Percentiles rank a stretch among this genome's conserved stretches.
phyloP scores from a whole-genome alignment of 2,888 invertebrate genomes.

The Trichogramma dendrolimi region DNA sequence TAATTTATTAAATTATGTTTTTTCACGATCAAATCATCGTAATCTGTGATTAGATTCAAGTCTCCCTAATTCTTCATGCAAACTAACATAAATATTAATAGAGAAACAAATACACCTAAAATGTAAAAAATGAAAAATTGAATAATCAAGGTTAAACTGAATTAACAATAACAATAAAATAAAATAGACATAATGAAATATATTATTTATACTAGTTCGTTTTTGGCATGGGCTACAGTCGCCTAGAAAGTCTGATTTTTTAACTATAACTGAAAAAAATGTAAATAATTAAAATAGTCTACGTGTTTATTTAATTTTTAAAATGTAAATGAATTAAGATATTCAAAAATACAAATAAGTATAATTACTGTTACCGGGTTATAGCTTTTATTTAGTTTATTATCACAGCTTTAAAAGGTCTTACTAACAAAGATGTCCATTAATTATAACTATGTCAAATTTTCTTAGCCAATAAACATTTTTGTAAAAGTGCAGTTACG shows the following conservation, averaged over 20 bases:
- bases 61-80: conserved; percentile 33
- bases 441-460: conserved; percentile 8
- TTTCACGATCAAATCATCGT: conserved; percentile 41
- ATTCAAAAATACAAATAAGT: conserved; percentile 47
- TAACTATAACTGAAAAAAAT: conserved; percentile 42
- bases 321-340: conserved; percentile 47
- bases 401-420: conserved; percentile 18
- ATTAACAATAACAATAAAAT: conserved; percentile 20
- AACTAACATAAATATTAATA: not conserved
- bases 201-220: conserved; percentile 22
- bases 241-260: conserved; percentile 53
- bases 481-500: conserved; percentile 18
- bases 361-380: conserved; percentile 42
- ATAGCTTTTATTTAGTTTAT: conserved; percentile 34
- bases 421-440: conserved; percentile 16
- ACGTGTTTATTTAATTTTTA: conserved; percentile 48
- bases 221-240: conserved; percentile 43
- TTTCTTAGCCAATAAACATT: conserved; percentile 15
- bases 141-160: conserved; percentile 5
- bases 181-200: conserved; percentile 20
- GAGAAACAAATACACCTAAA: conserved; percentile 1
- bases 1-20: conserved; percentile 34
- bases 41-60: conserved; percentile 48
- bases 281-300: conserved; percentile 34
- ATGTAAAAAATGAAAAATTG: conserved; percentile 3